Percentiles rank a stretch among this genome's conserved stretches.
Conservation (phyloP, 2,888 invertebrate genomes). For the Uloborus plumipes region DNA sequence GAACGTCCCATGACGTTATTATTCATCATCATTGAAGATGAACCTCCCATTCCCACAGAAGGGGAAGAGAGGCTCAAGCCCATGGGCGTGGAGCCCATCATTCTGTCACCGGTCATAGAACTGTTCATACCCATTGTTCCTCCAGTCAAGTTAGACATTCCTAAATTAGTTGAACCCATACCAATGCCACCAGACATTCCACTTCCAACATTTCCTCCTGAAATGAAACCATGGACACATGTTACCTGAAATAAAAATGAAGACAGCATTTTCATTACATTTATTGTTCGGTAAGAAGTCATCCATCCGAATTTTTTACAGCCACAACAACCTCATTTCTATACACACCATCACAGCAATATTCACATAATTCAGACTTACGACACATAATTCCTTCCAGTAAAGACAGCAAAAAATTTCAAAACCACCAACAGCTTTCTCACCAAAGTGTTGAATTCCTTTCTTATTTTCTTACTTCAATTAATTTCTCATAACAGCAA, state of each 20-base stretch:
- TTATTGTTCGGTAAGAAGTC: not conserved
- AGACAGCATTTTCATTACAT: not conserved
- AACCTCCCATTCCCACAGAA: conserved; percentile 47
- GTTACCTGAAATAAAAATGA: conserved; percentile 32
- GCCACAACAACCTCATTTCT: too few relatives aligned
- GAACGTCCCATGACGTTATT: conserved; percentile 47
- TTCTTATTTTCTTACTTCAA: too few relatives aligned
- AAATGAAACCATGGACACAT: conserved; percentile 43
- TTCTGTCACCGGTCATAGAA: conserved; percentile 56
- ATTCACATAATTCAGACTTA: too few relatives aligned
- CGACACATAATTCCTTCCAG: too few relatives aligned
- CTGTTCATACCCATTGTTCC: conserved; percentile 65
- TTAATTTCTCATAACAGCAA: too few relatives aligned
- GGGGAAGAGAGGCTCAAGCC: conserved; percentile 61
- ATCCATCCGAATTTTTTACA: not conserved
- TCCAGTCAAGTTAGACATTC: conserved; percentile 63
- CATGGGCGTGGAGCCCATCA: conserved; percentile 65
- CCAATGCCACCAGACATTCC: conserved; percentile 63
- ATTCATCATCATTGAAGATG: conserved; percentile 52
- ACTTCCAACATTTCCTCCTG: conserved; percentile 66
- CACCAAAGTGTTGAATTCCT: too few relatives aligned
- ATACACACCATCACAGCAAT: too few relatives aligned
- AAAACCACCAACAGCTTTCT: too few relatives aligned
- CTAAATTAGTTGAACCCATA: conserved; percentile 63
- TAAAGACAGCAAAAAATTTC: too few relatives aligned